phyloP scores from a whole-genome alignment of 1,140 invertebrate genomes.

The Coelopa frigida region DNA sequence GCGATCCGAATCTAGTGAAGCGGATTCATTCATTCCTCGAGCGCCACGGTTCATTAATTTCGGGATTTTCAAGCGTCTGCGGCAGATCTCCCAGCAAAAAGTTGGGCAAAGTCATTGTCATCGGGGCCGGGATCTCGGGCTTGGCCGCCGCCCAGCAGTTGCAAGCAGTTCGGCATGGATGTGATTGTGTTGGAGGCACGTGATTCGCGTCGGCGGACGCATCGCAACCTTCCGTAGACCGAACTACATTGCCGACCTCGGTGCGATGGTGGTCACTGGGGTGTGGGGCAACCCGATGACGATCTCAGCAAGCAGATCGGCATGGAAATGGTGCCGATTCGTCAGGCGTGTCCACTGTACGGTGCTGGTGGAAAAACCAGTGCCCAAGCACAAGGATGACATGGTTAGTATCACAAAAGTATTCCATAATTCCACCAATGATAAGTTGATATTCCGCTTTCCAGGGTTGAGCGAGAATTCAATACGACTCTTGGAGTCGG shows the following conservation, averaged over 20 bases:
- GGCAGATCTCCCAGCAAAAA: conserved; percentile 67
- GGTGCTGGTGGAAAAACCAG: conserved; percentile 88
- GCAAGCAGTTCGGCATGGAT: conserved; percentile 92
- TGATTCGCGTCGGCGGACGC: conserved; percentile 90
- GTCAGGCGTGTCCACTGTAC: conserved; percentile 94
- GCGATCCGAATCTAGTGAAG: conserved; percentile 74
- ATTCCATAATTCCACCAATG: background rate
- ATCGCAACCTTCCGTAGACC: conserved; percentile 95
- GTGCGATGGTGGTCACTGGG: conserved; percentile 83
- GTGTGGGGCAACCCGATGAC: conserved; percentile 95
- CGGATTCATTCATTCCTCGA: conserved; percentile 89
- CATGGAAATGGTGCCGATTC: conserved; percentile 94
- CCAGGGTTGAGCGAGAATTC: conserved; percentile 81
- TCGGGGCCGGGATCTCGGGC: conserved; percentile 81
- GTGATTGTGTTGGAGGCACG: conserved; percentile 91
- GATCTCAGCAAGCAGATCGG: conserved; percentile 93
- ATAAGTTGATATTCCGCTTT: conserved; percentile 6
- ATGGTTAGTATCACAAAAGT: conserved; percentile 58
- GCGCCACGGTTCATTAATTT: conserved; percentile 96
- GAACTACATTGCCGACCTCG: conserved; percentile 91
- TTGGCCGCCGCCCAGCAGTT: conserved; percentile 90
- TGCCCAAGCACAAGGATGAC: conserved; percentile 95
- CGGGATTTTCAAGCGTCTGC: conserved; percentile 87
- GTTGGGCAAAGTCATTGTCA: conserved; percentile 85
- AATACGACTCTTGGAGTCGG: conserved; percentile 93